Evolutionary conservation across 30 jellyfish, hydroid and myxozoan species (phyloP).

Genomic region (Sanderia malayensis): DNA sequence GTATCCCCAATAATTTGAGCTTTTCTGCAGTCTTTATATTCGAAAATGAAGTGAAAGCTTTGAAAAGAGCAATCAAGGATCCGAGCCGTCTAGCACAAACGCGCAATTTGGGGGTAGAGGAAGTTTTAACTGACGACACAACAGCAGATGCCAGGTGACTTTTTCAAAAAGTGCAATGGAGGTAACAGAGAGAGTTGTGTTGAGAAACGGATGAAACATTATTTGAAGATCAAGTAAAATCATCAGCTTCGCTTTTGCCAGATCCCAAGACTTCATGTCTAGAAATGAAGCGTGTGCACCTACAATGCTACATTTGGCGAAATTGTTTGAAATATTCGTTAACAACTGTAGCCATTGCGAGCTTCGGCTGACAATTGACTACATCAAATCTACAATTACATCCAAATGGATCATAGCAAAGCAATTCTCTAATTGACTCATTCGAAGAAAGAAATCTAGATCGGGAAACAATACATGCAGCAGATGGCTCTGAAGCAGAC

Average conservation of each 20-base stretch:
- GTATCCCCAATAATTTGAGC: too few relatives aligned
- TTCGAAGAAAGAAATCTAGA: not conserved
- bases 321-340: not conserved
- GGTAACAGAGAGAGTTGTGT: not conserved
- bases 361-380: not conserved
- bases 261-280: not conserved
- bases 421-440: not conserved
- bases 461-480: not conserved
- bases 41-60: not conserved
- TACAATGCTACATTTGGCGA: not conserved
- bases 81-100: not conserved
- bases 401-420: not conserved
- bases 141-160: not conserved
- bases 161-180: not conserved
- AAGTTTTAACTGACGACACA: not conserved
- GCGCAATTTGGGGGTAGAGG: slow-evolving; percentile 1
- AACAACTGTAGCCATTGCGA: not conserved
- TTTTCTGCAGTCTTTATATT: too few relatives aligned
- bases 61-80: not conserved
- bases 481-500: not conserved
- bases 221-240: too few relatives aligned
- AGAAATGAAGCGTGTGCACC: not conserved
- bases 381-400: not conserved
- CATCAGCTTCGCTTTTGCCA: not conserved
- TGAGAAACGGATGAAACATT: too few relatives aligned